Percentiles rank a stretch among this genome's conserved stretches.
phyloP scores from a whole-genome alignment of 1,140 invertebrate species.

The Gonatopus flavifemur region DNA sequence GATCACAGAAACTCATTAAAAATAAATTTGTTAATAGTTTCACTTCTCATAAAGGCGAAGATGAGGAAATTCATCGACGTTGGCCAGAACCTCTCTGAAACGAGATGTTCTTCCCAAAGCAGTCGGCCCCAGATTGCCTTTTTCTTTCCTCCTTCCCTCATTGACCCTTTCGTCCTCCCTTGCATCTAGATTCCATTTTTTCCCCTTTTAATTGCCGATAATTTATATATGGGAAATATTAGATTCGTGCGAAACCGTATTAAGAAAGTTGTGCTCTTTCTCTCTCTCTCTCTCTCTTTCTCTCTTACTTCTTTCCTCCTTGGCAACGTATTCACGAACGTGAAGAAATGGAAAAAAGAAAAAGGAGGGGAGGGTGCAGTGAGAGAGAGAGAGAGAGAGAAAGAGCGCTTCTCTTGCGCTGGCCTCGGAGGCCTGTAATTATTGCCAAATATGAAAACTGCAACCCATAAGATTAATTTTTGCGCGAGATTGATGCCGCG shows the following conservation, averaged over 20 bases:
- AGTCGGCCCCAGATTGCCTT: conserved; percentile 1
- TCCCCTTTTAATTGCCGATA: conserved; percentile 56
- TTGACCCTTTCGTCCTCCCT: not conserved
- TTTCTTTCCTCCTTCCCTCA: conserved; percentile 7
- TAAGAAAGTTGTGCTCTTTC: conserved; percentile 32
- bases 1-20: no score
- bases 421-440: conserved; percentile 51
- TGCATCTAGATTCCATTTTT: conserved; percentile 42
- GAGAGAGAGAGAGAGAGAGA: conserved; percentile 5
- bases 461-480: conserved; percentile 49
- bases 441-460: conserved; percentile 56
- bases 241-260: conserved; percentile 59
- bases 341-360: not conserved
- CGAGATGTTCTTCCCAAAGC: no score
- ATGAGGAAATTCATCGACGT: no score
- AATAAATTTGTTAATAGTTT: no score
- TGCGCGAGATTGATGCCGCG: conserved; percentile 56
- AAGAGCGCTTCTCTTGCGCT: not conserved
- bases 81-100: no score
- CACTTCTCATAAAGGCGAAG: no score
- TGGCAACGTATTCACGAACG: not conserved
- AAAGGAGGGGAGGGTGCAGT: conserved; percentile 6
- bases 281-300: not conserved
- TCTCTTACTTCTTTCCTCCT: not conserved
- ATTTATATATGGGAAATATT: conserved; percentile 57